Evolutionary conservation across 2,113 vertebrate genomes (phyloP).

Genomic region (Caloenas nicobarica): DNA sequence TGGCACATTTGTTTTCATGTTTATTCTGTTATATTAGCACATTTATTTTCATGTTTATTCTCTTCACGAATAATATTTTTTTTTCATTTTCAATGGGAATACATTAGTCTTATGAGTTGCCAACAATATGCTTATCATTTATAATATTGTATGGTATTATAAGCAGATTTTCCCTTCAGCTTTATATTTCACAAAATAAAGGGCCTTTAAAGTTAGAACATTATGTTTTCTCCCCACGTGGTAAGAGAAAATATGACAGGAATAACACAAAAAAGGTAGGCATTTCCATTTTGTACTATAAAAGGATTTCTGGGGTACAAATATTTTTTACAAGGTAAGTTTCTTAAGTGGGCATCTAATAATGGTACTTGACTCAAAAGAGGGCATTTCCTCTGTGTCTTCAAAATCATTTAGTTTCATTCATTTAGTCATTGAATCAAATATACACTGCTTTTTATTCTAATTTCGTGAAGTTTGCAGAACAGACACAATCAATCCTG

Average conservation of each 20-base stretch:
- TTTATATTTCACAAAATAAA: neutral
- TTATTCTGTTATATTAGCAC: constrained; percentile 65
- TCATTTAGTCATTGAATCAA: neutral
- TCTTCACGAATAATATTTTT: neutral
- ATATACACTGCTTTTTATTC: neutral
- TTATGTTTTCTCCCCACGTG: neutral
- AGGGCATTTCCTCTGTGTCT: neutral
- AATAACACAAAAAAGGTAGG: neutral
- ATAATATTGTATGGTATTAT: neutral
- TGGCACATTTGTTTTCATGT: neutral
- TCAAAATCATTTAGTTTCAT: neutral
- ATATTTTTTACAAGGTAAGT: neutral
- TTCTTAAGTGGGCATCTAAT: neutral
- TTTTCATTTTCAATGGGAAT: neutral
- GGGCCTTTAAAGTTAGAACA: neutral
- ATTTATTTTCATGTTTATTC: neutral
- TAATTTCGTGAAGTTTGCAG: neutral
- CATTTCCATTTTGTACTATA: neutral
- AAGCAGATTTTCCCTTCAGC: neutral
- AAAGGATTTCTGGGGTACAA: neutral
- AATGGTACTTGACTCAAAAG: neutral
- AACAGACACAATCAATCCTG: neutral
- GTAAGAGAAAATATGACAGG: neutral
- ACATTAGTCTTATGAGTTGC: neutral
- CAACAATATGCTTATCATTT: neutral